A percentile compares a stretch with the other conserved stretches of the same genome.
phyloP scores from a whole-genome alignment of 2,797 vertebrate species.

The Enteromius thamalakanensis region DNA sequence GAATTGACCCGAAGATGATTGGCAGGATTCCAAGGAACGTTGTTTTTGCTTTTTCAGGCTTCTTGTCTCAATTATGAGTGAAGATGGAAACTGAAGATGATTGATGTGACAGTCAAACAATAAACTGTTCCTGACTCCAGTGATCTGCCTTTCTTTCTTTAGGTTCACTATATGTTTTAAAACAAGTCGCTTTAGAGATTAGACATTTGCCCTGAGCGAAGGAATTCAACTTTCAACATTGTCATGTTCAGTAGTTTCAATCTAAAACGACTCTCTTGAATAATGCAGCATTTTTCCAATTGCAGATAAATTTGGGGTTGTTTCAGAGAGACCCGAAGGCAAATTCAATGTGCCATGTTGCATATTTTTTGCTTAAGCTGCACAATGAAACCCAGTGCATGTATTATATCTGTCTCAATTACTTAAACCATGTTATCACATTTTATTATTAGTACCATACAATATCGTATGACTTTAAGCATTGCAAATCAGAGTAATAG shows the following conservation, averaged over 20 bases:
- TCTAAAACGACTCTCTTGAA: neutral
- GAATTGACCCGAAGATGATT: conserved; percentile 67
- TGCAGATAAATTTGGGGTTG: neutral
- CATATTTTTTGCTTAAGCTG: neutral
- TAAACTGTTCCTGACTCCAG: neutral
- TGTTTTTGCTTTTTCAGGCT: conserved; percentile 70
- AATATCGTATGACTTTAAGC: conserved; percentile 8
- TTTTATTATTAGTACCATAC: neutral
- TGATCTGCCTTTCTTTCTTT: neutral
- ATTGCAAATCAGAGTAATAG: conserved; percentile 15
- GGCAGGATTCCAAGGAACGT: conserved; percentile 62
- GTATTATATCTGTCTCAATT: neutral
- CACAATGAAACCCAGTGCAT: neutral
- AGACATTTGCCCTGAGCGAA: neutral
- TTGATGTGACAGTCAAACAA: neutral
- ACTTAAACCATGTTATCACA: neutral
- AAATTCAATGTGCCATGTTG: neutral
- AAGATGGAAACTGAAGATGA: neutral
- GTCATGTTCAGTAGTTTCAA: neutral
- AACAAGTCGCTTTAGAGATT: conserved; percentile 1
- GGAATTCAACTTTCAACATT: neutral
- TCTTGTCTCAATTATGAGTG: conserved; percentile 52
- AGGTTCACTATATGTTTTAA: neutral
- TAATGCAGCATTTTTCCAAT: neutral
- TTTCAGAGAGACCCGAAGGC: neutral